Conservation (phyloP, 2,888 invertebrate genomes). For the Gerris lacustris region DNA sequence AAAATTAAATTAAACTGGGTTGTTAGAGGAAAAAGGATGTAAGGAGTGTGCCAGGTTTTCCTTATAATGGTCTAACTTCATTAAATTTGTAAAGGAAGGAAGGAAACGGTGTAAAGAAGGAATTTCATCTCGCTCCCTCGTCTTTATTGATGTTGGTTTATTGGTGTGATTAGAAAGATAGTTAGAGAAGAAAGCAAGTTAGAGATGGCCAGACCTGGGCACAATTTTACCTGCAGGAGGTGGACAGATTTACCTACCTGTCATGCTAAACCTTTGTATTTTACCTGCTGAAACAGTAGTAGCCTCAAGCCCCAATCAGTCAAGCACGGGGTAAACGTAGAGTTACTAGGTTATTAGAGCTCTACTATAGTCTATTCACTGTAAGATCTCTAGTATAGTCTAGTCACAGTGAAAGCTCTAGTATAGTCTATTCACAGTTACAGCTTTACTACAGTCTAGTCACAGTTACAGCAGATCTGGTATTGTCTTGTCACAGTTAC, state of each 20-base stretch:
- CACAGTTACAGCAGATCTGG: too few relatives aligned
- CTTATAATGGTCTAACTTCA: constrained; percentile 5
- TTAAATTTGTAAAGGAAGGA: not conserved
- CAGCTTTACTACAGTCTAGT: too few relatives aligned
- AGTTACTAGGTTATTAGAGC: too few relatives aligned
- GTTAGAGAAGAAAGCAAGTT: not conserved
- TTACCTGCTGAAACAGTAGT: not conserved
- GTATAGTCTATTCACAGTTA: too few relatives aligned
- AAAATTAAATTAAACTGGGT: not conserved
- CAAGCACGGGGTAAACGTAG: not conserved
- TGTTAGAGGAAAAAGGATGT: not conserved
- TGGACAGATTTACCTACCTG: not conserved
- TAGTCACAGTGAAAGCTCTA: too few relatives aligned
- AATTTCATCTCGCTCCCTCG: not conserved
- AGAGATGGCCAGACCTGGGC: not conserved
- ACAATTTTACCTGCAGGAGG: not conserved
- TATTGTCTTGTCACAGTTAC: too few relatives aligned
- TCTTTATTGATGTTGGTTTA: not conserved
- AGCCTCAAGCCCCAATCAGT: not conserved
- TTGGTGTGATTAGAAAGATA: not conserved
- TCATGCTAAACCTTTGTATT: not conserved
- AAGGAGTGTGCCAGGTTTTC: not conserved
- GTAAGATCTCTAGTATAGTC: too few relatives aligned
- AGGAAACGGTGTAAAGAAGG: not conserved
- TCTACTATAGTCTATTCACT: not conserved